A percentile compares a stretch with the other conserved stretches of the same genome.
These are phyloP conservation scores for Eurystomus glaucurus DNA, from an alignment of 2,797 vertebrate species.

Conservation along the genomic window DNA sequence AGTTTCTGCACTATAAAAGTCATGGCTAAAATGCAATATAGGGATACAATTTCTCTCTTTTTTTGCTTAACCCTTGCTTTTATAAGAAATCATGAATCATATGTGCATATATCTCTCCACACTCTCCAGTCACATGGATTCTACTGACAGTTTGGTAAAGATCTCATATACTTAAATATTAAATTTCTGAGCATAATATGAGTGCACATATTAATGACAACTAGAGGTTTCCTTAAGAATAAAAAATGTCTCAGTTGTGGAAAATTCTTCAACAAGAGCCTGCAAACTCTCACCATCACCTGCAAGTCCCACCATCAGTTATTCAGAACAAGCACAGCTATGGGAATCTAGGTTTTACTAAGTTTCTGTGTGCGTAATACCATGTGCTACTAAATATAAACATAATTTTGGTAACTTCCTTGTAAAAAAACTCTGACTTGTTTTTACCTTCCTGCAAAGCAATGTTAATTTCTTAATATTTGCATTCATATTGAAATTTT, in stretches of 20 bases:
- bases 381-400: too few species aligned
- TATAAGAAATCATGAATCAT: background rate
- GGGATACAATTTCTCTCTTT: background rate
- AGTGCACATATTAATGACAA: background rate
- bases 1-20: background rate
- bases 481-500: background rate
- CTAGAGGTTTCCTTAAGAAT: background rate
- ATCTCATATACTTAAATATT: background rate
- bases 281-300: background rate
- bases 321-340: background rate
- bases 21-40: rapidly evolving
- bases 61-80: background rate
- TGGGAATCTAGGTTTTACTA: background rate
- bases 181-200: background rate
- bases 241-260: background rate
- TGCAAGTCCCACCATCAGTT: background rate
- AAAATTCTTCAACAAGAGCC: background rate
- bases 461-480: background rate
- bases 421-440: too few species aligned
- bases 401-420: too few species aligned
- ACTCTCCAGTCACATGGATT: rapidly evolving
- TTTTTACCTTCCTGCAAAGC: too few species aligned
- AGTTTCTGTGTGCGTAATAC: too few species aligned
- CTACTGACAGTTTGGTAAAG: background rate
- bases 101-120: rapidly evolving